Evolutionary conservation across 1,140 invertebrate species (phyloP), one percentile per base, ranked within the genome.

Genomic region (Panulirus ornatus): DNA sequence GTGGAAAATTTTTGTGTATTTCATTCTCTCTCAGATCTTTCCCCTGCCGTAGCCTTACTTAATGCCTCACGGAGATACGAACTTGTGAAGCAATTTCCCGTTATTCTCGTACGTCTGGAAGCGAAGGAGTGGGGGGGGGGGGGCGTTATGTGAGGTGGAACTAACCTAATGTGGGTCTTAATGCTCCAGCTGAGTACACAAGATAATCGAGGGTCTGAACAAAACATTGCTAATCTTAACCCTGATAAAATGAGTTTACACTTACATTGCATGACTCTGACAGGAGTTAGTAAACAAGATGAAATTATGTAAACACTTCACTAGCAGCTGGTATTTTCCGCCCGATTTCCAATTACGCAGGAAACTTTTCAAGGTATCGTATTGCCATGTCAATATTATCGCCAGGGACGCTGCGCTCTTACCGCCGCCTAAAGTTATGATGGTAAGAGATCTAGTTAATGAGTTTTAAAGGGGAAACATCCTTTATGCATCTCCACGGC

Each of bases 381-480:
- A 47, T 47, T 47, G 44, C 14, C 44, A 6, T 47, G 44, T 47
- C 44, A 47, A 47, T 47, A 47, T 47, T 47, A 47, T 47, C 5
- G 44, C 44, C 14, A 5, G 44, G 44, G 44, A 47, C 44, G 44
- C 44, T 5, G 44, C 44, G 44, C 14, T 47, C 44, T 5, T 47
- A 47, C 44, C 44, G n/a, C 14, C 44, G 44, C 44, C 44, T 47
- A 47, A 47, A 47, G 54, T 58, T 58, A 22, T 58, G 19, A 58
- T 22, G 54, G 54, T 3, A 58, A 58, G 5, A 3, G 54, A 58
- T 58, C 54, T 58, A 58, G 3, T 58, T 58, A 58, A 58, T 58
- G 54, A 58, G 54, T 58, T 58, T 58, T 58, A 58, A 58, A 58
- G 54, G 54, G 54, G 54, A 58, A 58, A 58, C 19, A 58, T 58